Evolutionary conservation across 2,113 vertebrate genomes (phyloP), one percentile per base, ranked within the genome.

Genomic region (Hypanus sabinus): DNA sequence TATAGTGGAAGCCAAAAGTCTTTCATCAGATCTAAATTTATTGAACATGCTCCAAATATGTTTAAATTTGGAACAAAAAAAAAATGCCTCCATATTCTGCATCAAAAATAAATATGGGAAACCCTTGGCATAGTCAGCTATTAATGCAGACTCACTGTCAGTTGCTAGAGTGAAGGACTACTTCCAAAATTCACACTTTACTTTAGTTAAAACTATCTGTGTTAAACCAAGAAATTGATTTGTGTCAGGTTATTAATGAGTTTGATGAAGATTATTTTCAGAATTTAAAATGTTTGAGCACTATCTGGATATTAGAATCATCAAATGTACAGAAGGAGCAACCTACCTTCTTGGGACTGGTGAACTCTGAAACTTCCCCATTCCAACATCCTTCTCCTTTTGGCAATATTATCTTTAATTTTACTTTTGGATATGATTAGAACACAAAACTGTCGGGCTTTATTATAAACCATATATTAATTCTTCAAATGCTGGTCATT

Each of bases 31-130:
- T 73, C 20, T 73, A 22, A 73, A 73, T 22, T 22, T 3, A 73
- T 73, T 24, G 5, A 5, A 73, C 71, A 73, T 20, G 3, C 5
- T 73, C 16, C 22, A 38, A 10, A 20, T 18, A 36, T 81, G 79
- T 46, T 81, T 38, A 81, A 81, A 81, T 46, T 81, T 81, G 79
- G 36, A 81, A 81, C 20, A 14, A 81, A 81, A 81, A 81, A 81
- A 38, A 46, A 33, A 11, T 4, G 11, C 24, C 76, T n/a, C 76
- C 30, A 33, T 33, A 36, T 79, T 38, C 77, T 81, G 33, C 4
- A 36, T 5, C 24, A 83, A 46, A 36, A 46, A 46, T 36, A 55
- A 83, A 46, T 24, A 55, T 1, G 36, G 12, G 80, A 38, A 55
- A 2, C 9, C 36, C 36, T 83, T 36, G 0, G 20, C 38, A 55